phyloP scores from a whole-genome alignment of 2,113 vertebrate genomes.

The Neomonachus schauinslandi region DNA sequence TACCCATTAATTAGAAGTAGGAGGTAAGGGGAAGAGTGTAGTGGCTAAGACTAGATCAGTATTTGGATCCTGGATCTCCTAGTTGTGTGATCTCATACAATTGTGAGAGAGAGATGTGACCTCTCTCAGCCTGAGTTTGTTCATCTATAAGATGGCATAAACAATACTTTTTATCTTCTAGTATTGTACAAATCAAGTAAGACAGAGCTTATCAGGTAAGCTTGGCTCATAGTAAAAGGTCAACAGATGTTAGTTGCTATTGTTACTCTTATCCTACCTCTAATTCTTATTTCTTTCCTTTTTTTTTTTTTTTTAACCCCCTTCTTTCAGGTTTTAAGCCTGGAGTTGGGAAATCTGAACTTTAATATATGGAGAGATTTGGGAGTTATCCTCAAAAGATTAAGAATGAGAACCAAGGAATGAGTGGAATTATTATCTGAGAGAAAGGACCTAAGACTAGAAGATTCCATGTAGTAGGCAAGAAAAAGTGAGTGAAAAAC shows the following conservation, averaged over 20 bases:
- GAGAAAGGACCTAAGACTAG: not conserved
- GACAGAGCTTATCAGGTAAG: not conserved
- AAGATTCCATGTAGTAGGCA: not conserved
- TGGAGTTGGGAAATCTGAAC: not conserved
- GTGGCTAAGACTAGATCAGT: not conserved
- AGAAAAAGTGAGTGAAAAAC: not conserved
- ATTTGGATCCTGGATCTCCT: not conserved
- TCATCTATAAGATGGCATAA: not conserved
- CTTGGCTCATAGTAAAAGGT: not conserved
- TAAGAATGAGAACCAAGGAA: not conserved
- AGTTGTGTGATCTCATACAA: not conserved
- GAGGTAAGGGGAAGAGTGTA: not conserved
- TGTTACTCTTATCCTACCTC: not conserved
- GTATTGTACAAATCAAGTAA: not conserved
- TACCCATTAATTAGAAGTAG: not conserved
- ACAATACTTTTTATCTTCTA: not conserved
- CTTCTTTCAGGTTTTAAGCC: not conserved
- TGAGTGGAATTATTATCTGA: not conserved
- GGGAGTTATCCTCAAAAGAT: not conserved
- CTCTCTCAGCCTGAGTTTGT: not conserved
- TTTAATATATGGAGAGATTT: not conserved
- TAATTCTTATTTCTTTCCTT: not conserved
- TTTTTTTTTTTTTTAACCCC: no score
- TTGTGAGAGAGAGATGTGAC: not conserved
- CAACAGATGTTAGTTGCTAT: not conserved